These are phyloP conservation scores for Eristalinus sepulchralis DNA, from an alignment of 2,888 invertebrate species.

Conservation along the genomic window DNA sequence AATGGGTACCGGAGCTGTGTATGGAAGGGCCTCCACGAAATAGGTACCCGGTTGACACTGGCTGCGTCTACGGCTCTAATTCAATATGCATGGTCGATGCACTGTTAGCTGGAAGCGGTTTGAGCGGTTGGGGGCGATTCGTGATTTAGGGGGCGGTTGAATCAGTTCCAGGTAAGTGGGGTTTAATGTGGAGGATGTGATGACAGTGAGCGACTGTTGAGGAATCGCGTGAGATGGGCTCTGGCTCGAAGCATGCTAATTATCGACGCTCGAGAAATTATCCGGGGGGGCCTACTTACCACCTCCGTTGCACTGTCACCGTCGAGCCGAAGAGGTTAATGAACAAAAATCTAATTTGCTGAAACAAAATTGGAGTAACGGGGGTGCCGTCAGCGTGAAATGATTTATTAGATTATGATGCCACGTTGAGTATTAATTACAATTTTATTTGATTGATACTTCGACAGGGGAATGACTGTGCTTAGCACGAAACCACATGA, in stretches of 20 bases:
- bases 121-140: neutral
- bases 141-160: neutral
- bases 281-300: neutral
- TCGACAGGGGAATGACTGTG: too few relatives aligned
- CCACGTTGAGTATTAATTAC: neutral
- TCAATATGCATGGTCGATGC: neutral
- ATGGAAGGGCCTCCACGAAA: neutral
- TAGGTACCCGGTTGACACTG: neutral
- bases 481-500: too few relatives aligned
- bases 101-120: neutral
- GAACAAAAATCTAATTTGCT: constrained; percentile 27
- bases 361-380: constrained; percentile 18
- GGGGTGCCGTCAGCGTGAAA: constrained; percentile 1
- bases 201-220: neutral
- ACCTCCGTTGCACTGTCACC: neutral
- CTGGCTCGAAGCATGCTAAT: neutral
- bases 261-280: neutral
- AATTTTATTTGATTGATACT: neutral
- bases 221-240: neutral
- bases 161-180: neutral
- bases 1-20: neutral
- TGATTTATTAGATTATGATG: constrained; percentile 2
- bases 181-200: too few relatives aligned
- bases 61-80: neutral
- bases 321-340: neutral